A percentile compares a stretch with the other conserved stretches of the same genome.
phyloP scores from a whole-genome alignment of 2,888 invertebrate genomes.

The Xanthorhoe spadicearia region DNA sequence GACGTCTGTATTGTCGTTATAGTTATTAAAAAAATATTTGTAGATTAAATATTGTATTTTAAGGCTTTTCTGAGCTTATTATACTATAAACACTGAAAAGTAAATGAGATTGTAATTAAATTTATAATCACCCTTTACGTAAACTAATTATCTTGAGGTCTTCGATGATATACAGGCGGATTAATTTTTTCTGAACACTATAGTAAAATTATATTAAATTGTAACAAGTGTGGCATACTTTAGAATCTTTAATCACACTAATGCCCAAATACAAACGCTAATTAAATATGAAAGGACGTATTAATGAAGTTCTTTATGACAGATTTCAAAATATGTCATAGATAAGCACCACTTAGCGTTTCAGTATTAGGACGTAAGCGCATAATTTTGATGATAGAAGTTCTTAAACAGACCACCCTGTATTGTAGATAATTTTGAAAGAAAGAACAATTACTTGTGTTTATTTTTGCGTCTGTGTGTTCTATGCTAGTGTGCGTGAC shows the following conservation, averaged over 20 bases:
- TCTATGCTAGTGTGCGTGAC: conserved; percentile 36
- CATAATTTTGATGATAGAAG: too few relatives aligned
- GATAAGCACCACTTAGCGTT: too few relatives aligned
- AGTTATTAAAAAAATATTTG: neutral
- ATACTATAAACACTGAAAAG: neutral
- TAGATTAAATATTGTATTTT: neutral
- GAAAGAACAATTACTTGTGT: conserved; percentile 1
- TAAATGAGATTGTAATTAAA: neutral
- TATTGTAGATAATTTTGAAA: neutral
- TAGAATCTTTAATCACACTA: too few relatives aligned
- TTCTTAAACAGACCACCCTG: neutral
- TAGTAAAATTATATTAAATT: neutral
- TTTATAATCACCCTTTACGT: neutral
- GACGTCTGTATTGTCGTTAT: too few relatives aligned
- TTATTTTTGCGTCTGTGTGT: conserved; percentile 12
- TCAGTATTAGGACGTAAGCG: too few relatives aligned
- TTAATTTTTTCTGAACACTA: neutral
- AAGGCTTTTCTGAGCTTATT: neutral
- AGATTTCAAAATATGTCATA: too few relatives aligned
- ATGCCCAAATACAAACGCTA: too few relatives aligned
- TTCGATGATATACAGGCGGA: neutral
- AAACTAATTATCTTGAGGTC: neutral
- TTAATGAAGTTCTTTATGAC: too few relatives aligned
- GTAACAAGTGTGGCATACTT: too few relatives aligned
- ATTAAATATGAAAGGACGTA: too few relatives aligned